Conservation (phyloP, 2,888 invertebrate species). For the Netelia inedita region DNA sequence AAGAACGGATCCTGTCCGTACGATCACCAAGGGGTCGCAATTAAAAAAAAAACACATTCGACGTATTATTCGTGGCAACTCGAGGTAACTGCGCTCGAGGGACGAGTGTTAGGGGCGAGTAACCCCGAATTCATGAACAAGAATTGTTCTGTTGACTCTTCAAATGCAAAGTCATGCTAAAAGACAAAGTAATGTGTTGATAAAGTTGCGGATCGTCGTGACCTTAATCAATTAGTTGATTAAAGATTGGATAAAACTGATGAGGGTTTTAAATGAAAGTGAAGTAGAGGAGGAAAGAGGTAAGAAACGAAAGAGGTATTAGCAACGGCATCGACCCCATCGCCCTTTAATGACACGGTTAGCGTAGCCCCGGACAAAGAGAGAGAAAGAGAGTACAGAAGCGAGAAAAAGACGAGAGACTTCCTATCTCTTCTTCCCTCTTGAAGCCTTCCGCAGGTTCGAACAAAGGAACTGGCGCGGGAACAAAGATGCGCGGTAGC, state of each 20-base stretch:
- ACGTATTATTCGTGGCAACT: not conserved
- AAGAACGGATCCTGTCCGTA: not conserved
- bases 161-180: not conserved
- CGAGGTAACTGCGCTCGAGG: not conserved
- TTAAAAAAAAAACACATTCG: not conserved
- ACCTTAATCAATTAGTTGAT: conserved; percentile 25
- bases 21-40: not conserved
- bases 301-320: conserved; percentile 32
- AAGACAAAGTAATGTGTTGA: not conserved
- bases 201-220: conserved; percentile 27
- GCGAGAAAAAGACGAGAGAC: conserved; percentile 27
- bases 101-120: not conserved
- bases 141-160: not conserved
- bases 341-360: conserved; percentile 44
- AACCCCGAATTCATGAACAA: not conserved
- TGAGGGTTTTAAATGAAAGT: not conserved
- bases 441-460: conserved; percentile 36
- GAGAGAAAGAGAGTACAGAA: conserved; percentile 7
- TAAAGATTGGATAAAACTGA: not conserved
- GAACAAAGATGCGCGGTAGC: conserved; percentile 65
- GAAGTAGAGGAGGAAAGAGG: not conserved
- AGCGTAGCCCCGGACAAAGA: conserved; percentile 35
- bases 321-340: conserved; percentile 45
- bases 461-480: conserved; percentile 65
- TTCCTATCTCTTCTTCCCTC: conserved; percentile 36